These are phyloP conservation scores for Chrysomela aeneicollis DNA, from an alignment of 2,888 invertebrate species.

Conservation along the genomic window DNA sequence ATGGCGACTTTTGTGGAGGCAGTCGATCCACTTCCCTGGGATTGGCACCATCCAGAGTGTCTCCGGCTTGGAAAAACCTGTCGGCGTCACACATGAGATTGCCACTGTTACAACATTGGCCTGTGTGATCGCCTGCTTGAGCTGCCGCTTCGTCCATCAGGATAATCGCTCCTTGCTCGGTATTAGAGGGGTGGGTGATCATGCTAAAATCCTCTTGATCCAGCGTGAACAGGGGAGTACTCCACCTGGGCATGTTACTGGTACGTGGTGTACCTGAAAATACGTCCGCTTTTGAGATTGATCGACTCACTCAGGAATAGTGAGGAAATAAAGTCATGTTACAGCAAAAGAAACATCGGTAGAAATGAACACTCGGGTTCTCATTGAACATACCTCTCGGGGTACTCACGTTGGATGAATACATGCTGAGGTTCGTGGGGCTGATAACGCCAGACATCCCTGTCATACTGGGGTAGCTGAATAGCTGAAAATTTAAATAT, in stretches of 20 bases:
- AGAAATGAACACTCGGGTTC: too few relatives aligned
- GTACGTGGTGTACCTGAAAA: conserved; percentile 66
- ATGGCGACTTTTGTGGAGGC: conserved; percentile 56
- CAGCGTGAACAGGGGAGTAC: conserved; percentile 83
- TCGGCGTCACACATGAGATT: conserved; percentile 64
- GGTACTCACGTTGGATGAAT: conserved; percentile 77
- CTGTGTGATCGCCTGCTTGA: conserved; percentile 50
- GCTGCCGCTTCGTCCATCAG: conserved; percentile 73
- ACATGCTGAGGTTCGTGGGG: conserved; percentile 86
- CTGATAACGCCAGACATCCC: conserved; percentile 90
- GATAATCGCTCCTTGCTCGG: conserved; percentile 74
- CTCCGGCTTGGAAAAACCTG: conserved; percentile 72
- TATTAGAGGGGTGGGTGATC: conserved; percentile 77
- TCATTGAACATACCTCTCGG: conserved; percentile 66
- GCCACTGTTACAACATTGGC: conserved; percentile 59
- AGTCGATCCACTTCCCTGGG: conserved; percentile 52
- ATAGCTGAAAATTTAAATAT: conserved; percentile 72
- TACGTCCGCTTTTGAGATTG: too few relatives aligned
- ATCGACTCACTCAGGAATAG: background rate
- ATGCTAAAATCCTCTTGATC: conserved; percentile 94
- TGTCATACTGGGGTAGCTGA: conserved; percentile 88
- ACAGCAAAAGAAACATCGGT: too few relatives aligned
- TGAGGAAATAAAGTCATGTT: too few relatives aligned
- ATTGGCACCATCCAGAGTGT: conserved; percentile 63
- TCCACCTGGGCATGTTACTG: conserved; percentile 76